Conservation (phyloP, 2,113 vertebrate species). For the Megaceryle maxima region DNA sequence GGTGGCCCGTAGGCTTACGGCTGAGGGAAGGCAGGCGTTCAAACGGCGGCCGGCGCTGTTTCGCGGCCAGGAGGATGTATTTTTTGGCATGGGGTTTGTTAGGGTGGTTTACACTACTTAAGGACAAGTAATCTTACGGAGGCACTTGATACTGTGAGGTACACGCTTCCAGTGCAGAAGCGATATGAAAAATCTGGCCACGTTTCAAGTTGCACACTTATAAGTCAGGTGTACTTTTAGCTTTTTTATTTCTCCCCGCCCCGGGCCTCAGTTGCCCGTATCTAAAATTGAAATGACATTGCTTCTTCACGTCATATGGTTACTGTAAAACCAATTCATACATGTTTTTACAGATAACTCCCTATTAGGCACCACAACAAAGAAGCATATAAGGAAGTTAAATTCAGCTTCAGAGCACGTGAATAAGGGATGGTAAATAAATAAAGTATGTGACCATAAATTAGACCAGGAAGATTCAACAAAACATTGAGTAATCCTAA, state of each 20-base stretch:
- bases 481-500: neutral
- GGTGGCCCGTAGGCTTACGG: neutral
- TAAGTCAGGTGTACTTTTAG: neutral
- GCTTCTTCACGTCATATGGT: neutral
- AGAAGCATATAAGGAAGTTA: neutral
- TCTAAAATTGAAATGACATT: neutral
- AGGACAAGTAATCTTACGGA: neutral
- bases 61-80: neutral
- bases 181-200: accelerated
- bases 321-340: neutral
- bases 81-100: neutral
- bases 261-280: neutral
- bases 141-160: neutral
- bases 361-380: neutral
- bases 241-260: neutral
- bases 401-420: neutral
- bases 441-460: neutral
- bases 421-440: neutral
- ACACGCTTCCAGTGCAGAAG: neutral
- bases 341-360: neutral
- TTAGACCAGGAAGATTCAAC: neutral
- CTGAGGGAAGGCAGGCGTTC: neutral
- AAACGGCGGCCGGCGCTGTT: neutral
- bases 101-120: neutral
- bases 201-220: accelerated